Conservation (phyloP, 2,888 invertebrate genomes). For the Pecten maximus region DNA sequence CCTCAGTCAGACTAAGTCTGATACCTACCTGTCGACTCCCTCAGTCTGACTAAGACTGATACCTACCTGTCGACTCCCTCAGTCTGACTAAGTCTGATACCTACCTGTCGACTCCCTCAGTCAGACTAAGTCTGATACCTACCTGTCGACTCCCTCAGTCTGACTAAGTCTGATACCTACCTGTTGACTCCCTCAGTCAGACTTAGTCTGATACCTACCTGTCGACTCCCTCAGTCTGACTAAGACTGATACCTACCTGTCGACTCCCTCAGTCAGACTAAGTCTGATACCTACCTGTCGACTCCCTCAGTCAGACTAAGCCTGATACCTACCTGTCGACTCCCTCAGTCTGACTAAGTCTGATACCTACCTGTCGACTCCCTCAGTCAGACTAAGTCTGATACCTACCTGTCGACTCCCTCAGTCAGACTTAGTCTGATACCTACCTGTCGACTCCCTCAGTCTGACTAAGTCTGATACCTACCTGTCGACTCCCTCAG, state of each 20-base stretch:
- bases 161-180: no score
- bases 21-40: no score
- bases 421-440: neutral
- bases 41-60: no score
- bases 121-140: neutral
- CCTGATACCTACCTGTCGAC: neutral
- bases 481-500: neutral
- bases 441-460: neutral
- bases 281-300: neutral
- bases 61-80: no score
- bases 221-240: neutral
- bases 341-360: neutral
- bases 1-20: conserved; percentile 34
- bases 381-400: neutral
- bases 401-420: neutral
- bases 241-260: neutral
- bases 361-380: neutral
- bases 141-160: neutral
- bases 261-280: neutral
- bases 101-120: no score
- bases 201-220: neutral
- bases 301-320: neutral
- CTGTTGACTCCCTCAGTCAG: neutral
- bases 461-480: no score
- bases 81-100: no score